Evolutionary conservation across 2,888 invertebrate species (phyloP).

Genomic region (Diplazon laetatorius): DNA sequence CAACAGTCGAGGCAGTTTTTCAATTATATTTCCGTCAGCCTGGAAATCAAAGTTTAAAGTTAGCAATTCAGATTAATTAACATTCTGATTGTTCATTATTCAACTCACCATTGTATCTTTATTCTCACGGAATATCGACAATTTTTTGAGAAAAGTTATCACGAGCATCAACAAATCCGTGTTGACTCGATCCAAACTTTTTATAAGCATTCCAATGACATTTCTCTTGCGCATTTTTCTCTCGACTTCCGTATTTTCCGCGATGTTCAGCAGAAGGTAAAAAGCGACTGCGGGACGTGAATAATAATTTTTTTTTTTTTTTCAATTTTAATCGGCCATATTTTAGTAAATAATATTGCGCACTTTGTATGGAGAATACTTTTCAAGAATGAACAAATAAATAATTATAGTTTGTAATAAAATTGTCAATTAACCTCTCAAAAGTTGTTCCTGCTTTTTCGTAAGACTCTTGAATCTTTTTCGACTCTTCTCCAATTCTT

Average conservation of each 20-base stretch:
- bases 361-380: no score
- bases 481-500: constrained; percentile 91
- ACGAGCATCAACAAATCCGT: constrained; percentile 94
- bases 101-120: constrained; percentile 92
- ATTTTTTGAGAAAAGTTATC: constrained; percentile 96
- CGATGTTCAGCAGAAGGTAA: constrained; percentile 96
- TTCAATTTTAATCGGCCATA: no score
- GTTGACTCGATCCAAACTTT: constrained; percentile 94
- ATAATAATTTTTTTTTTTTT: no score
- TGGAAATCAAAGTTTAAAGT: constrained; percentile 71
- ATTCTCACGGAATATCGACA: constrained; percentile 97
- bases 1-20: constrained; percentile 92
- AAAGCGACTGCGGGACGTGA: constrained; percentile 93
- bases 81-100: background rate
- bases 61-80: background rate
- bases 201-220: constrained; percentile 93
- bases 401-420: no score
- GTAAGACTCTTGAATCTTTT: constrained; percentile 91
- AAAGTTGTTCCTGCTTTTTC: constrained; percentile 95
- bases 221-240: constrained; percentile 98
- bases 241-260: constrained; percentile 97
- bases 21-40: constrained; percentile 90
- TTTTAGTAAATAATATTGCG: no score
- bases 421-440: constrained; percentile 85
- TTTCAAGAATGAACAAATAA: no score